These are phyloP conservation scores for Neuroterus valhalla DNA, from an alignment of 1,140 invertebrate genomes.

Conservation along the genomic window DNA sequence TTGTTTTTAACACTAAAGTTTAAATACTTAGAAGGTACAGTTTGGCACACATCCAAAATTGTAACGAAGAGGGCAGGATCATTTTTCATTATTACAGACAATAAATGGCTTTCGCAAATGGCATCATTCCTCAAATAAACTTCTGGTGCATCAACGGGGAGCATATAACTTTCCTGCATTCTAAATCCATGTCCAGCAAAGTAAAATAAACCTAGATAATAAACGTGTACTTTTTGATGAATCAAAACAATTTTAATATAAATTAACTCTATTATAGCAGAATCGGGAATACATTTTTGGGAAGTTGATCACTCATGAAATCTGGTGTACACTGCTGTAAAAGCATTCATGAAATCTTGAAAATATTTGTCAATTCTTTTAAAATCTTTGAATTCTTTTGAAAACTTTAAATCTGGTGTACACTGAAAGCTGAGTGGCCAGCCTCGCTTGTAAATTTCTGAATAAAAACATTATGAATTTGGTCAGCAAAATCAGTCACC, in stretches of 20 bases:
- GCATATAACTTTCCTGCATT: conserved; percentile 69
- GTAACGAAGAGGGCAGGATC: conserved; percentile 66
- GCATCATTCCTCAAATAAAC: conserved; percentile 61
- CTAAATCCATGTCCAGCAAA: conserved; percentile 72
- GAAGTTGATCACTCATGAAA: too few species aligned
- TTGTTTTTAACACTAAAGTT: not conserved
- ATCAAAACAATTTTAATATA: too few species aligned
- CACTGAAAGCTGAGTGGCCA: too few species aligned
- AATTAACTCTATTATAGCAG: too few species aligned
- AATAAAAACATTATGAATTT: too few species aligned
- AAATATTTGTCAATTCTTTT: too few species aligned
- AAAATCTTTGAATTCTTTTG: too few species aligned
- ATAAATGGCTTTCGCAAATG: conserved; percentile 66
- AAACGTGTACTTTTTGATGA: conserved; percentile 17
- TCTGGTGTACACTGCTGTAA: too few species aligned
- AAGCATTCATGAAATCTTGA: too few species aligned
- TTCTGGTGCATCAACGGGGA: conserved; percentile 64
- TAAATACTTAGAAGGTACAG: conserved; percentile 58
- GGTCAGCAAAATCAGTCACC: conserved; percentile 50
- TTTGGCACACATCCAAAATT: conserved; percentile 70
- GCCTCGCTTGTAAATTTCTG: too few species aligned
- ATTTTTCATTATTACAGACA: conserved; percentile 57
- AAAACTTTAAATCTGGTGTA: too few species aligned
- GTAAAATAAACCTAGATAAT: conserved; percentile 64
- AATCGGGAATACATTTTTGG: too few species aligned